Conservation (phyloP, 2,113 vertebrate species). For the Brachypodius melanocephalos region DNA sequence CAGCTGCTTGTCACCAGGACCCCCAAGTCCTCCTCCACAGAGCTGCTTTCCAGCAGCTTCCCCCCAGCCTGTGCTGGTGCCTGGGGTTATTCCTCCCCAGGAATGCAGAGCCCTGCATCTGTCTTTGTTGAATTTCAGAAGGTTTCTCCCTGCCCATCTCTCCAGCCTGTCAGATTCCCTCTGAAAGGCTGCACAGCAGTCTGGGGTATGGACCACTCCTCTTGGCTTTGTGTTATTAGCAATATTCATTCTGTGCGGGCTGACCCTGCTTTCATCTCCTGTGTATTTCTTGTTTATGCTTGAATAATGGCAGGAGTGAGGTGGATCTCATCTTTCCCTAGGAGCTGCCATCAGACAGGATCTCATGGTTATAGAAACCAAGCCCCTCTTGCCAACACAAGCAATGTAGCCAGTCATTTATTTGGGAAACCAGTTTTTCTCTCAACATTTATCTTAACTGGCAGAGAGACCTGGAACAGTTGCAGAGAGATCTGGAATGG, state of each 20-base stretch:
- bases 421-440: neutral
- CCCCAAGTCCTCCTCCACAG: neutral
- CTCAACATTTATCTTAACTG: neutral
- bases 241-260: neutral
- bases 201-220: neutral
- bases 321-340: neutral
- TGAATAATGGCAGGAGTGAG: neutral
- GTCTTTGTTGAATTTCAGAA: neutral
- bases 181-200: neutral
- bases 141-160: neutral
- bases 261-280: neutral
- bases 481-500: no score
- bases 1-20: neutral
- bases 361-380: neutral
- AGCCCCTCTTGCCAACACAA: neutral
- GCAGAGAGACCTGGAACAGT: no score
- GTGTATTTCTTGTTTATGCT: neutral
- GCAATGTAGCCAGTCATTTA: neutral
- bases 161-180: neutral
- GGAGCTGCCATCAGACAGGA: neutral
- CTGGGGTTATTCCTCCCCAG: neutral
- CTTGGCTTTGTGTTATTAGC: neutral
- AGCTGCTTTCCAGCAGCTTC: neutral
- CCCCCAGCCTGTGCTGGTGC: neutral
- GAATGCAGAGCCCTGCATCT: neutral